These are phyloP conservation scores for Microcebus lehilahytsara DNA, from an alignment of 2,113 vertebrate species.

Conservation along the genomic window DNA sequence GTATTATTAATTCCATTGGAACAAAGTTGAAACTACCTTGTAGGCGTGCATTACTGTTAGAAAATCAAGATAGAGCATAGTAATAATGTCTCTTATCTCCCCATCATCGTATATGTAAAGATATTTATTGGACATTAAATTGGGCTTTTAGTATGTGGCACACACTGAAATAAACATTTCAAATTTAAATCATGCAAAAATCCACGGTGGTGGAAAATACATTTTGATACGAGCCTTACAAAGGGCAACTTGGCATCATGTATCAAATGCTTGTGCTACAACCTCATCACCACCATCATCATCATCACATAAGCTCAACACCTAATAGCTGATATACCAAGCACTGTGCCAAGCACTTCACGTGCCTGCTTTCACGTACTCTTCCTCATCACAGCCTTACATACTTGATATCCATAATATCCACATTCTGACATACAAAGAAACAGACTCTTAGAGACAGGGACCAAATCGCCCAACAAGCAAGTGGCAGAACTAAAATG, in stretches of 20 bases:
- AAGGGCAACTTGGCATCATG: background rate
- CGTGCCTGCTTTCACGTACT: fast-evolving
- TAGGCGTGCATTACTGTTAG: fast-evolving
- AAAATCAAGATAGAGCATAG: background rate
- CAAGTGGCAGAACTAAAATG: background rate
- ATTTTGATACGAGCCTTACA: background rate
- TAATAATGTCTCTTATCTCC: fast-evolving
- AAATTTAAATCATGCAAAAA: background rate
- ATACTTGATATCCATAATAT: background rate
- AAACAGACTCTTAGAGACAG: background rate
- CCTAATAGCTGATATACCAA: background rate
- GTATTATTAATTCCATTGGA: background rate
- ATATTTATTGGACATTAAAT: background rate
- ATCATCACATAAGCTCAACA: fast-evolving
- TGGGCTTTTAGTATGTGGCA: background rate
- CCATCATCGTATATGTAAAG: fast-evolving
- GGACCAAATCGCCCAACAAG: background rate
- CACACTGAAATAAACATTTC: fast-evolving
- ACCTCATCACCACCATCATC: too few species aligned
- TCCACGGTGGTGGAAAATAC: background rate
- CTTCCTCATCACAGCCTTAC: background rate
- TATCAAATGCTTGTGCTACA: too few species aligned
- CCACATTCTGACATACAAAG: background rate
- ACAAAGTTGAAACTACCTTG: fast-evolving
- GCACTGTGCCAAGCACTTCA: background rate